Percentiles rank a stretch among this genome's conserved stretches.
Conservation (phyloP, 2,888 invertebrate species). For the Coremacera marginata region DNA sequence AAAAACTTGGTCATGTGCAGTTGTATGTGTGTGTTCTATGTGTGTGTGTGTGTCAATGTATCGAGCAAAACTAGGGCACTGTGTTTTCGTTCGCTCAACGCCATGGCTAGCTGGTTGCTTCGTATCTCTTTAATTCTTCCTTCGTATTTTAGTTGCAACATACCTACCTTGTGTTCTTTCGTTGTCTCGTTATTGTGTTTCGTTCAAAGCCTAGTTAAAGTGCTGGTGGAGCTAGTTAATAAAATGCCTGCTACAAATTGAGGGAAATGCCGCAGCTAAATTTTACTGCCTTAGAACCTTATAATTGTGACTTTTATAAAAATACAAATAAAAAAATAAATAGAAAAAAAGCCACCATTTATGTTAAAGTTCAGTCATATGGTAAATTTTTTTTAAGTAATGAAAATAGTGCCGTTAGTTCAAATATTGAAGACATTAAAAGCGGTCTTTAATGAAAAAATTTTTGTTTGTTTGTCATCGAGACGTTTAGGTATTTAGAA, state of each 20-base stretch:
- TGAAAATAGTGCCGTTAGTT: too few species aligned
- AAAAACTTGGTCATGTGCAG: conserved; percentile 45
- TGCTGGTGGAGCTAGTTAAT: neutral
- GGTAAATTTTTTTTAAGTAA: too few species aligned
- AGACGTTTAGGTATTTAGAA: too few species aligned
- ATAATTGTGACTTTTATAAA: too few species aligned
- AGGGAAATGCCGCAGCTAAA: conserved; percentile 18
- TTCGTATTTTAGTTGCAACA: conserved; percentile 2
- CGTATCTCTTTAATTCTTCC: conserved; percentile 41
- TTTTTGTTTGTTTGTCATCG: too few species aligned
- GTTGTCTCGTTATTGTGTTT: conserved; percentile 10
- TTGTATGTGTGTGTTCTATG: conserved; percentile 30
- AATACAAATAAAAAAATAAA: too few species aligned
- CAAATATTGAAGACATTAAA: too few species aligned
- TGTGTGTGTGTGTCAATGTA: conserved; percentile 46
- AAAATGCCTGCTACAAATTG: conserved; percentile 15
- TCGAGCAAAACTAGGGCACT: conserved; percentile 66
- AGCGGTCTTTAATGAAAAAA: too few species aligned
- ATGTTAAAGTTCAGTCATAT: too few species aligned
- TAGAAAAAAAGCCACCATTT: too few species aligned
- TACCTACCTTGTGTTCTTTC: neutral
- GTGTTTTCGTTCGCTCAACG: conserved; percentile 60
- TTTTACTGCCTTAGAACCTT: too few species aligned
- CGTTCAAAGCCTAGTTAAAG: conserved; percentile 3
- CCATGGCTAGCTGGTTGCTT: conserved; percentile 49